phyloP scores from a whole-genome alignment of 2,113 vertebrate species.

The Philantomba maxwellii region DNA sequence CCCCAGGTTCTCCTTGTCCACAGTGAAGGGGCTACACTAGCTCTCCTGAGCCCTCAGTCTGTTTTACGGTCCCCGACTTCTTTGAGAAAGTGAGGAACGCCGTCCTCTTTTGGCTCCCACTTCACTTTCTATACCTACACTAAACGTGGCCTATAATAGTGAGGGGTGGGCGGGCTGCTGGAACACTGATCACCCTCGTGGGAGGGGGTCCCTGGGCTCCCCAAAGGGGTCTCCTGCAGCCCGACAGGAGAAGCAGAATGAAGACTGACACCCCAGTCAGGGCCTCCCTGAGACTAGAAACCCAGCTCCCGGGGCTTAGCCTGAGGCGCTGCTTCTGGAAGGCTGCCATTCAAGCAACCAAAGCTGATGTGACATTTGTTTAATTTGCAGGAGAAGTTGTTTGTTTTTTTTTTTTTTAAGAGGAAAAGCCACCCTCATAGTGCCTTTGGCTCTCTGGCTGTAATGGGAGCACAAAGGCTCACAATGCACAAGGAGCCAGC shows the following conservation, averaged over 20 bases:
- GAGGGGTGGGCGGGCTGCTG: neutral
- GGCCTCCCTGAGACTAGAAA: neutral
- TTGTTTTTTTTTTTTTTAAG: neutral
- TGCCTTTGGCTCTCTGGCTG: neutral
- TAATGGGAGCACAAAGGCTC: neutral
- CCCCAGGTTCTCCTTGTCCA: neutral
- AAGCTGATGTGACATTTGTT: constrained; percentile 27
- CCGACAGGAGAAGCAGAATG: neutral
- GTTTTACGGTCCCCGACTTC: neutral
- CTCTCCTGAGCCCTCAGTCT: neutral
- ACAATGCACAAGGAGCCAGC: neutral
- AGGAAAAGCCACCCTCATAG: neutral
- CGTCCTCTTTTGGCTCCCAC: neutral
- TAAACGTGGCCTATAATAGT: neutral
- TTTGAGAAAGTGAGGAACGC: neutral
- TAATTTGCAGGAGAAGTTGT: constrained; percentile 37
- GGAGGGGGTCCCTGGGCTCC: no score
- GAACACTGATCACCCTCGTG: neutral
- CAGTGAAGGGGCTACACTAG: neutral
- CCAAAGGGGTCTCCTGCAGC: rapidly evolving
- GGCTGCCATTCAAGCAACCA: neutral
- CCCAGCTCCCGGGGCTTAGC: neutral
- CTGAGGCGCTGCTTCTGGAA: constrained; percentile 8
- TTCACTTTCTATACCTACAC: no score
- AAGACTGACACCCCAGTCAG: neutral